A percentile compares a stretch with the other conserved stretches of the same genome.
Evolutionary conservation across 2,113 vertebrate genomes (phyloP).

Genomic region (Cephalopterus ornatus): DNA sequence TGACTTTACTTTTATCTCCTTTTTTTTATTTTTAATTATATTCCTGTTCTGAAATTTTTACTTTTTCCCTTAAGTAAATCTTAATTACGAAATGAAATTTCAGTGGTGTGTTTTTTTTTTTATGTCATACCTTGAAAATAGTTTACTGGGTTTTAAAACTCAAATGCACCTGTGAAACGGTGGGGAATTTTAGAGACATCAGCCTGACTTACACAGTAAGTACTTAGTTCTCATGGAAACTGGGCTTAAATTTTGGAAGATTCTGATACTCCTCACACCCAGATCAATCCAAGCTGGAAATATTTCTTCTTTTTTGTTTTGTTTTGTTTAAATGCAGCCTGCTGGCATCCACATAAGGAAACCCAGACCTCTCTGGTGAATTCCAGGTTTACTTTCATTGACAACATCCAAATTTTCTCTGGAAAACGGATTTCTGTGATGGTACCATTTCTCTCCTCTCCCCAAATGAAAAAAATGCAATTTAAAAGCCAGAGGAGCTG

Average conservation of each 20-base stretch:
- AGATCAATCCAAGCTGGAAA: background rate
- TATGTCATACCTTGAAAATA: background rate
- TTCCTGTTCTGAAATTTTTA: background rate
- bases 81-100: background rate
- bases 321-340: background rate
- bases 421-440: background rate
- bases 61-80: background rate
- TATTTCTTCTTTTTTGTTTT: background rate
- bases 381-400: background rate
- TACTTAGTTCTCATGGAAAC: background rate
- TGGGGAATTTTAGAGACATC: background rate
- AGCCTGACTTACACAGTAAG: background rate
- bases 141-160: background rate
- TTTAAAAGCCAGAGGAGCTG: background rate
- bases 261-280: background rate
- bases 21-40: background rate
- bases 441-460: background rate
- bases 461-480: background rate
- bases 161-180: background rate
- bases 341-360: background rate
- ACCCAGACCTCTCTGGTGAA: rapidly evolving
- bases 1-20: background rate
- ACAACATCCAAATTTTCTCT: background rate
- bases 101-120: background rate
- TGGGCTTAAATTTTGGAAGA: background rate